Conservation (phyloP, 2,888 invertebrate species). For the Polymixis flavicincta region DNA sequence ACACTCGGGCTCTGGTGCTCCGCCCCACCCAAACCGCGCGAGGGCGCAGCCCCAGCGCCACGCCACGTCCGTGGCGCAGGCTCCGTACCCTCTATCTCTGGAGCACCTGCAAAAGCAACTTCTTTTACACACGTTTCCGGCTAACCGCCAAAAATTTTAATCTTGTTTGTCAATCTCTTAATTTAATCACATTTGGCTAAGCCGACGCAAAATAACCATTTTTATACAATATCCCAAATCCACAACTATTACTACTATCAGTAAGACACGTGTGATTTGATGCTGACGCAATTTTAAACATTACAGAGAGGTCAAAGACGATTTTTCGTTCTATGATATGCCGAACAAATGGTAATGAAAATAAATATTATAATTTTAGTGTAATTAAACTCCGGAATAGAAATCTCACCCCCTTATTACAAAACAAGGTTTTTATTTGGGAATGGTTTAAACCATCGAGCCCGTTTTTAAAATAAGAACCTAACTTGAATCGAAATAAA, state of each 20-base stretch:
- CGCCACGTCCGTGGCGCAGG: conserved; percentile 91
- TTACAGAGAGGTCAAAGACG: conserved; percentile 6
- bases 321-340: conserved; percentile 16
- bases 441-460: no score
- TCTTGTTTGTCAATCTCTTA: background rate
- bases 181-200: background rate
- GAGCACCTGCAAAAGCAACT: conserved; percentile 78
- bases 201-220: conserved; percentile 8
- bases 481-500: no score
- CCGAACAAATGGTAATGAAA: background rate
- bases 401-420: no score
- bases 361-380: background rate
- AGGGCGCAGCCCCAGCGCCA: conserved; percentile 84
- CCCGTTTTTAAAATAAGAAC: no score
- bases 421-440: no score
- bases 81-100: conserved; percentile 85
- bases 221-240: background rate
- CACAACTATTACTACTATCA: conserved; percentile 4
- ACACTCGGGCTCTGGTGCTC: conserved; percentile 71
- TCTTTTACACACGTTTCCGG: conserved; percentile 4
- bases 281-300: conserved; percentile 5
- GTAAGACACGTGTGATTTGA: conserved; percentile 5
- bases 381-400: background rate
- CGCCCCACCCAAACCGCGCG: conserved; percentile 66
- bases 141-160: background rate